Percentiles rank a stretch among this genome's conserved stretches.
These are phyloP conservation scores for Andrena marginata DNA, from an alignment of 2,888 invertebrate species.

Conservation along the genomic window DNA sequence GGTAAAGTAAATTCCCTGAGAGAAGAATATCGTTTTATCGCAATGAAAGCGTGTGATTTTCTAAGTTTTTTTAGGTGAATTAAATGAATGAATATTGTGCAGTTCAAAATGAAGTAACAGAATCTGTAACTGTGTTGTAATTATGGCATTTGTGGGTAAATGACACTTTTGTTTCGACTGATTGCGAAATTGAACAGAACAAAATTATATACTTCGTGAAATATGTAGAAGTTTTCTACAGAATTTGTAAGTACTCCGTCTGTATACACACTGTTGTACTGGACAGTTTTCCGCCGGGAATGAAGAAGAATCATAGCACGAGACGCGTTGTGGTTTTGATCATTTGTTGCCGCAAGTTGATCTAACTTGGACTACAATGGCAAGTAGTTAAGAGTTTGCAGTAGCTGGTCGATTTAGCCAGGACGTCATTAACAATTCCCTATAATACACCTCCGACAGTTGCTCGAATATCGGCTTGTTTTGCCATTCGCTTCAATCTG, in stretches of 20 bases:
- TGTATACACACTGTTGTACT: background rate
- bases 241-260: background rate
- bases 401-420: constrained; percentile 8
- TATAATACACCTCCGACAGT: constrained; percentile 7
- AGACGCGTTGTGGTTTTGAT: constrained; percentile 8
- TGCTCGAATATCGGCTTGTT: constrained; percentile 8
- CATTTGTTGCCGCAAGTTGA: constrained; percentile 11
- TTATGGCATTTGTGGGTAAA: background rate
- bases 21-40: no score
- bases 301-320: background rate
- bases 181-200: background rate
- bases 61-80: no score
- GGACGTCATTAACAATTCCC: constrained; percentile 16
- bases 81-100: no score
- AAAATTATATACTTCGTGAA: background rate
- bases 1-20: no score
- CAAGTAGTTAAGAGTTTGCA: constrained; percentile 29
- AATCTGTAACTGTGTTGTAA: background rate
- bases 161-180: background rate
- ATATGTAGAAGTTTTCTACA: background rate
- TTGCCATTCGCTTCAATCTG: constrained; percentile 15
- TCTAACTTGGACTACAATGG: constrained; percentile 19
- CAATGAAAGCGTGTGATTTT: no score
- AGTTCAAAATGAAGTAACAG: no score
- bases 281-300: background rate